Evolutionary conservation across 1,140 invertebrate genomes (phyloP).

Genomic region (Brachystomella parvula): DNA sequence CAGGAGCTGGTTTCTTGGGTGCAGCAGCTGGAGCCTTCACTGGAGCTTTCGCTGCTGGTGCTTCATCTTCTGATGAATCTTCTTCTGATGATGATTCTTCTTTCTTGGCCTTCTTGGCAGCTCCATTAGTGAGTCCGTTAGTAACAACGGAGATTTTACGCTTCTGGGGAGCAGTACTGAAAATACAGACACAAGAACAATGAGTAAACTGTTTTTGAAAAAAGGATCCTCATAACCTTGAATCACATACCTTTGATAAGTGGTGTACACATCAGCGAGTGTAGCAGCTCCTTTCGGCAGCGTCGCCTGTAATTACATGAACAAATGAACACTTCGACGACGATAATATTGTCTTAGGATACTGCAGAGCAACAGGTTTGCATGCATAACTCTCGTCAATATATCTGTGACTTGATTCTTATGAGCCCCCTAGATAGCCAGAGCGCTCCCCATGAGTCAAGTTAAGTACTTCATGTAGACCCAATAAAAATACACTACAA

Average conservation of each 20-base stretch:
- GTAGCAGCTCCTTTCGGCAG: conserved; percentile 28
- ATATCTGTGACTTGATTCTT: too few species aligned
- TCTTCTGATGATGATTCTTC: conserved; percentile 25
- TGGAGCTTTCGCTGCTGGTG: not conserved
- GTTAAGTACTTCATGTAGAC: too few species aligned
- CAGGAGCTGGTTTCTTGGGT: not conserved
- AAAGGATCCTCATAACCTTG: not conserved
- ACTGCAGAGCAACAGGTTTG: too few species aligned
- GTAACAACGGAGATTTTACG: conserved; percentile 21
- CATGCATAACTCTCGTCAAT: too few species aligned
- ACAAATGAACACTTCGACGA: too few species aligned
- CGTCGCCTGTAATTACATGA: conserved; percentile 22
- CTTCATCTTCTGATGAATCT: conserved; percentile 18
- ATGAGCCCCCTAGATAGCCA: too few species aligned
- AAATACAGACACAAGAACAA: not conserved
- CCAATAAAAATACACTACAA: too few species aligned
- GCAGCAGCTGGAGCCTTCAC: not conserved
- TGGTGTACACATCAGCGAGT: conserved; percentile 29
- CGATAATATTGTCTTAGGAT: too few species aligned
- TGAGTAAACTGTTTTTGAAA: not conserved
- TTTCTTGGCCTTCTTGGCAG: conserved; percentile 23
- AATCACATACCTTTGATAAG: conserved; percentile 30
- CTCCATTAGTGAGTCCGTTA: not conserved
- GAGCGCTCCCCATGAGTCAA: too few species aligned
- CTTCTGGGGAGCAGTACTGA: conserved; percentile 25